Conservation (phyloP, 2,888 invertebrate genomes). For the Nemapogon koenigi region DNA sequence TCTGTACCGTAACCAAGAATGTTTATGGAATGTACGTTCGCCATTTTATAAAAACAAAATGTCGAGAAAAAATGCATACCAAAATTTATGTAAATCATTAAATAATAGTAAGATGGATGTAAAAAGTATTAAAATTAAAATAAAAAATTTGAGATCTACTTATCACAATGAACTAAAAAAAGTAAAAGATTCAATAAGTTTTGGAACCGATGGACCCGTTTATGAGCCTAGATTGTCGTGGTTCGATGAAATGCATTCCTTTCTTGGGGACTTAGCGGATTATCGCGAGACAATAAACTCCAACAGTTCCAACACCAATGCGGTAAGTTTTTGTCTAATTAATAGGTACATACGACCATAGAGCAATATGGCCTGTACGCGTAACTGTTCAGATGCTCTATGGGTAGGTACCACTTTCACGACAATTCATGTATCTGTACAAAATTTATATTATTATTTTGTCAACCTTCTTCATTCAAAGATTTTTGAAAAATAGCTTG, state of each 20-base stretch:
- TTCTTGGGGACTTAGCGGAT: slow-evolving; percentile 1
- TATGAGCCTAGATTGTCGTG: slow-evolving; percentile 2
- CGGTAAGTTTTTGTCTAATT: too few species aligned
- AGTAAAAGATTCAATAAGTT: slow-evolving; percentile 1
- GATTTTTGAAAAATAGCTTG: too few species aligned
- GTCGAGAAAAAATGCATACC: neutral
- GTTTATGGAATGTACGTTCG: too few species aligned
- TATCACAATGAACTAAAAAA: slow-evolving; percentile 12
- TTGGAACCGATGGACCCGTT: neutral
- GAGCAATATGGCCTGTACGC: too few species aligned
- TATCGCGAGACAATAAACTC: neutral
- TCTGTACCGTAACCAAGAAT: too few species aligned
- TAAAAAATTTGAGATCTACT: slow-evolving; percentile 11
- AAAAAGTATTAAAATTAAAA: slow-evolving; percentile 11
- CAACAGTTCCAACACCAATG: too few species aligned
- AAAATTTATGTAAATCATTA: neutral
- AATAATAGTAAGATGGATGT: slow-evolving; percentile 8
- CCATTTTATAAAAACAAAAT: neutral
- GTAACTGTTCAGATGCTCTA: too few species aligned
- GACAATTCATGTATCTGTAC: too few species aligned
- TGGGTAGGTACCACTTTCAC: too few species aligned
- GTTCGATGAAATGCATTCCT: slow-evolving; percentile 9
- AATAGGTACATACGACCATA: too few species aligned
- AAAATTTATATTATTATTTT: too few species aligned
- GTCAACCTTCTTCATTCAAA: too few species aligned